phyloP scores from a whole-genome alignment of 2,797 vertebrate genomes.

The Fistularia commersonii region DNA sequence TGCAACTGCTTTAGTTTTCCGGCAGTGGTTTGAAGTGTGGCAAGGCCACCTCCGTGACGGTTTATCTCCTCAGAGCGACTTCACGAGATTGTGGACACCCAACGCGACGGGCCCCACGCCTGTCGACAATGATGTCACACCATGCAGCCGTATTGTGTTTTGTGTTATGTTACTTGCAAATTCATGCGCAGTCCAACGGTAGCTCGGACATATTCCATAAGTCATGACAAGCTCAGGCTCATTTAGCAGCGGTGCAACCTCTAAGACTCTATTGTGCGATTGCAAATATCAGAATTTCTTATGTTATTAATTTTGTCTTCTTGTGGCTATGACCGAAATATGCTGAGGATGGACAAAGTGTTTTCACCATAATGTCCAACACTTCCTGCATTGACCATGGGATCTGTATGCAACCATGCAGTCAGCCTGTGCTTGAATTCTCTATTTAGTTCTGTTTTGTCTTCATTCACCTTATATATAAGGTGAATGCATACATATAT shows the following conservation, averaged over 20 bases:
- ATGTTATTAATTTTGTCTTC: conserved; percentile 43
- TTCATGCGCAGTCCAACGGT: conserved; percentile 52
- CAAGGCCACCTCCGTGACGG: conserved; percentile 41
- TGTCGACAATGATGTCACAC: conserved; percentile 53
- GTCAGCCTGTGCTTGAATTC: no score
- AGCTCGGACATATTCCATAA: conserved; percentile 61
- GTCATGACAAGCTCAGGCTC: conserved; percentile 67
- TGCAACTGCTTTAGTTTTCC: conserved; percentile 45
- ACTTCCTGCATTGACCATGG: no score
- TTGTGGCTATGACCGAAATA: conserved; percentile 21
- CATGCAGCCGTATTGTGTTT: conserved; percentile 51
- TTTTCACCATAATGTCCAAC: no score
- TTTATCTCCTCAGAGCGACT: conserved; percentile 18
- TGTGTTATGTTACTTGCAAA: conserved; percentile 56
- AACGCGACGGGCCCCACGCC: conserved; percentile 45
- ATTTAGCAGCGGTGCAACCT: conserved; percentile 24
- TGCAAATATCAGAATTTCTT: conserved; percentile 35
- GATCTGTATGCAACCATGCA: no score
- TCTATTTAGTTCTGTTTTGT: no score
- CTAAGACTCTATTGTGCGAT: conserved; percentile 29
- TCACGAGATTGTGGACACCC: conserved; percentile 32
- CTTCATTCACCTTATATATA: no score
- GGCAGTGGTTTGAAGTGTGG: conserved; percentile 42
- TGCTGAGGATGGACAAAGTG: no score
- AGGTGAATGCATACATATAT: no score